Evolutionary conservation across 1,140 invertebrate species (phyloP).

Genomic region (Luehdorfia chinensis): DNA sequence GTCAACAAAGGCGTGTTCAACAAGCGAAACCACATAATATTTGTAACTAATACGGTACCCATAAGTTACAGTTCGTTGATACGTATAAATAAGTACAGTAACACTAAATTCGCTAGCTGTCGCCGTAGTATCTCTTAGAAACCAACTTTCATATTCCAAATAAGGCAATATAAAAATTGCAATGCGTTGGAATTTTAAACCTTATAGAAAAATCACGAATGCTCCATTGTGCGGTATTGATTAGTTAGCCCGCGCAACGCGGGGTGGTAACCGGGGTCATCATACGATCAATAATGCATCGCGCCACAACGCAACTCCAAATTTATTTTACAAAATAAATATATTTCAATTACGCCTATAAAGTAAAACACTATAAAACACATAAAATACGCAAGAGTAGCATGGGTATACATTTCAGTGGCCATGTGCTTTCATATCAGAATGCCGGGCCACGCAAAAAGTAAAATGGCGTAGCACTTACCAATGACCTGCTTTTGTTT

Average conservation of each 20-base stretch:
- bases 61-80: too few species aligned
- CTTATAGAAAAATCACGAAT: too few species aligned
- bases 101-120: too few species aligned
- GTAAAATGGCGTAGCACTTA: slow-evolving; percentile 72
- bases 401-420: background rate
- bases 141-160: too few species aligned
- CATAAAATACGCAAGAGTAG: background rate
- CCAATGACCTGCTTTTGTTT: slow-evolving; percentile 76
- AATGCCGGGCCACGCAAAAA: slow-evolving; percentile 56
- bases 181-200: too few species aligned
- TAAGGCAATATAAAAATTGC: too few species aligned
- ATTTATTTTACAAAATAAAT: background rate
- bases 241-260: background rate
- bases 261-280: slow-evolving; percentile 30
- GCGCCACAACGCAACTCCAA: slow-evolving; percentile 2
- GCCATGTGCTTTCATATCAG: slow-evolving; percentile 60
- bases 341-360: background rate
- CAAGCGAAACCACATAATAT: too few species aligned
- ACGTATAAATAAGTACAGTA: too few species aligned
- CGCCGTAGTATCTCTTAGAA: too few species aligned
- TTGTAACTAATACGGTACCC: too few species aligned
- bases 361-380: background rate
- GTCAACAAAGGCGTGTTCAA: too few species aligned
- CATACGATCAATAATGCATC: slow-evolving; percentile 44
- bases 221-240: slow-evolving; percentile 14